Conservation (phyloP, 2,888 invertebrate species). For the Tubulanus polymorphus region DNA sequence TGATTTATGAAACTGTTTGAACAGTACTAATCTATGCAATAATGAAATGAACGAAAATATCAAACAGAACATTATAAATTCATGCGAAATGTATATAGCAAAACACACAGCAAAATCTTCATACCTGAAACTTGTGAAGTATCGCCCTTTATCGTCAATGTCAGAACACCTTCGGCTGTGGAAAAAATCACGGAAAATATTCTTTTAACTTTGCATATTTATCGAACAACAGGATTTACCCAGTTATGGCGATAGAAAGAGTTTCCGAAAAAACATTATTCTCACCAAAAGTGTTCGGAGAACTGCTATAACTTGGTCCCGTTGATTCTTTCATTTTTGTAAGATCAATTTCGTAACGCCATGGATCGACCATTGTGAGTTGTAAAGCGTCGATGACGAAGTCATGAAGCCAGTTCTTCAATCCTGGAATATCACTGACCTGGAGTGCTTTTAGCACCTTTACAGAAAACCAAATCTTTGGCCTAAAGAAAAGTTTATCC, state of each 20-base stretch:
- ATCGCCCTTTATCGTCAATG: constrained; percentile 52
- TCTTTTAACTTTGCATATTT: too few species aligned
- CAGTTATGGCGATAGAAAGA: too few species aligned
- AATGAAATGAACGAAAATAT: not conserved
- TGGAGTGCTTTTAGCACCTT: constrained; percentile 56
- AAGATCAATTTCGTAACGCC: constrained; percentile 40
- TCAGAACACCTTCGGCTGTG: constrained; percentile 56
- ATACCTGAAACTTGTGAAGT: constrained; percentile 28
- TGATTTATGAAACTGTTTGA: too few species aligned
- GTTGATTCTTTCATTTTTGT: too few species aligned
- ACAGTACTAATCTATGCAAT: too few species aligned
- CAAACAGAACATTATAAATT: not conserved
- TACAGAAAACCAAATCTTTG: constrained; percentile 59
- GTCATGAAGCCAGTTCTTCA: constrained; percentile 59
- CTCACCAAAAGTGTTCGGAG: too few species aligned
- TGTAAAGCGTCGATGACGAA: constrained; percentile 58
- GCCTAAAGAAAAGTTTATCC: constrained; percentile 35
- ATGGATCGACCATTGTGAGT: constrained; percentile 52
- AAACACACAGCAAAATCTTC: constrained; percentile 10
- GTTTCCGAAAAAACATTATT: too few species aligned
- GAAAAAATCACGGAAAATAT: too few species aligned
- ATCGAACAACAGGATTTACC: too few species aligned
- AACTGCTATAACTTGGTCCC: too few species aligned
- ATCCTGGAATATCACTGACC: constrained; percentile 59
- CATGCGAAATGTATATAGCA: not conserved